phyloP scores from a whole-genome alignment of 2,113 vertebrate genomes.

The Microcebus tavaratra region DNA sequence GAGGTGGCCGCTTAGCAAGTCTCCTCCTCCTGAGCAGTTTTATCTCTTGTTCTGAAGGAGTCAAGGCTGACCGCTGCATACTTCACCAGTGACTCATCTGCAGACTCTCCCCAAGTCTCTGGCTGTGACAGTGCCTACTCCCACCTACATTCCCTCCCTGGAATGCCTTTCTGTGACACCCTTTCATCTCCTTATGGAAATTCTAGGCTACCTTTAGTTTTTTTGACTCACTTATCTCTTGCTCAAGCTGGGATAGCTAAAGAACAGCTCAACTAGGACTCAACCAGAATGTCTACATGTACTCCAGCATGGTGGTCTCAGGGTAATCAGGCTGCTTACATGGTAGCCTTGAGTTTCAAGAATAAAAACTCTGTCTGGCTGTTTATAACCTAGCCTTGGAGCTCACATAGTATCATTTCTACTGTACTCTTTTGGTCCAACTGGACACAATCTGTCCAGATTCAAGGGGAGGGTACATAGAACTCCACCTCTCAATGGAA shows the following conservation, averaged over 20 bases:
- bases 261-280: background rate
- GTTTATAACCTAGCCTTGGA: background rate
- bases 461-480: background rate
- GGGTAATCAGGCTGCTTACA: background rate
- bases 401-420: background rate
- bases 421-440: background rate
- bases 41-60: background rate
- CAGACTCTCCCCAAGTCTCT: background rate
- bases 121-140: background rate
- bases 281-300: background rate
- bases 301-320: background rate
- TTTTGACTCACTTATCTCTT: background rate
- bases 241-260: background rate
- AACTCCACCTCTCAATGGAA: background rate
- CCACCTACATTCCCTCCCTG: background rate
- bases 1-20: background rate
- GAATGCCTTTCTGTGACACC: background rate
- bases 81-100: constrained; percentile 9
- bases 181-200: constrained; percentile 22
- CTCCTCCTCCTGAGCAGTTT: background rate
- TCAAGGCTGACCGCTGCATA: background rate
- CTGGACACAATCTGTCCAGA: background rate
- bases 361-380: background rate
- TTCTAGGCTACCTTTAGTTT: background rate
- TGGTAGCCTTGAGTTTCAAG: background rate